Evolutionary conservation across 1,140 invertebrate species (phyloP).

Genomic region (Saccostrea cuccullata): DNA sequence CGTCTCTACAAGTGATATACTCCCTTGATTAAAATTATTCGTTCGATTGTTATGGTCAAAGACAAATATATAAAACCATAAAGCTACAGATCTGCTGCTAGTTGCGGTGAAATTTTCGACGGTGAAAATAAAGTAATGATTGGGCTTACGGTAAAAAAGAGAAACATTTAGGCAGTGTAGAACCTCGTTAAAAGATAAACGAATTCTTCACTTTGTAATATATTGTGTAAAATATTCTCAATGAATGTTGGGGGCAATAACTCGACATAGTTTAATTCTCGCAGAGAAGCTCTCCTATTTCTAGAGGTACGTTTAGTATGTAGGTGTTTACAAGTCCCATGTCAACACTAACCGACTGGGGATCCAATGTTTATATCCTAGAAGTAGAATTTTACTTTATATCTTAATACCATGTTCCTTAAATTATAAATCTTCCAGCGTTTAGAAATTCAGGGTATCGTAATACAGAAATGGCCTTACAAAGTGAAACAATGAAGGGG

Average conservation of each 20-base stretch:
- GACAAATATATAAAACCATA: too few relatives aligned
- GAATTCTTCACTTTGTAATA: neutral
- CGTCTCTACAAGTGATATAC: too few relatives aligned
- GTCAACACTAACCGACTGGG: neutral
- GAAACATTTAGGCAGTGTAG: neutral
- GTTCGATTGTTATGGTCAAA: too few relatives aligned
- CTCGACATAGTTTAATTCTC: neutral
- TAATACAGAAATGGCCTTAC: neutral
- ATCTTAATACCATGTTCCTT: neutral
- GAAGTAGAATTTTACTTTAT: too few relatives aligned
- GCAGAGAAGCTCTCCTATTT: neutral
- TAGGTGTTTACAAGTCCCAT: neutral
- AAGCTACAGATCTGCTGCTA: too few relatives aligned
- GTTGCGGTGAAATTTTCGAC: too few relatives aligned
- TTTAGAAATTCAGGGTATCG: neutral
- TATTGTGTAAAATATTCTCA: too few relatives aligned
- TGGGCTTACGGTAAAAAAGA: too few relatives aligned
- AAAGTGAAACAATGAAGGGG: neutral
- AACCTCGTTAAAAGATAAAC: neutral
- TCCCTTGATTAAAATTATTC: too few relatives aligned
- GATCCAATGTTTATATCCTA: too few relatives aligned
- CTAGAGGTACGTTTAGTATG: neutral
- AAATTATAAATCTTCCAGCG: neutral
- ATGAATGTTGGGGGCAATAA: neutral
- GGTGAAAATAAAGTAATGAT: too few relatives aligned